A percentile compares a stretch with the other conserved stretches of the same genome.
These are phyloP conservation scores for Rachycentron canadum DNA, from an alignment of 2,797 vertebrate genomes.

Conservation along the genomic window DNA sequence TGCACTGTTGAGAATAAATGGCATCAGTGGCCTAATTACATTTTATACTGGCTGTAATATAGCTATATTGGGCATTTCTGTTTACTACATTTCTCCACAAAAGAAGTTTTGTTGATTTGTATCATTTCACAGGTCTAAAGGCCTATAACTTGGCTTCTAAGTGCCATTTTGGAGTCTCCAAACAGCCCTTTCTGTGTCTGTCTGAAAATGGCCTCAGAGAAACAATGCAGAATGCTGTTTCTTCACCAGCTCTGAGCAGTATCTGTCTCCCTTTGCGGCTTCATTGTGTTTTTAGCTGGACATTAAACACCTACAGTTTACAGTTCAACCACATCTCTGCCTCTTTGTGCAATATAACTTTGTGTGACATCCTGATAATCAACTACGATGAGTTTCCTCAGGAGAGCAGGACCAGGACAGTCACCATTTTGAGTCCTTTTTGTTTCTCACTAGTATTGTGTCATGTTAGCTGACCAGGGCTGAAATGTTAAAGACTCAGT, in stretches of 20 bases:
- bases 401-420: not conserved
- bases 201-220: not conserved
- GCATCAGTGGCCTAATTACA: not conserved
- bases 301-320: not conserved
- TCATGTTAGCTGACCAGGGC: not conserved
- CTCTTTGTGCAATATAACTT: not conserved
- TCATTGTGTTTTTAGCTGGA: not conserved
- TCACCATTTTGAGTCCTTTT: not conserved
- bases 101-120: constrained; percentile 5
- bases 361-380: too few species aligned
- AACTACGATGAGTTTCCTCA: not conserved
- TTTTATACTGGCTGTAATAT: not conserved
- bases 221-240: not conserved
- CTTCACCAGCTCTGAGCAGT: not conserved
- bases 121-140: not conserved
- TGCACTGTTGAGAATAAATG: not conserved
- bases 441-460: not conserved
- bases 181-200: not conserved
- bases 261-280: not conserved
- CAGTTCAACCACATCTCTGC: too few species aligned
- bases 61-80: not conserved
- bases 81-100: not conserved
- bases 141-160: not conserved
- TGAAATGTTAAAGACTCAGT: too few species aligned
- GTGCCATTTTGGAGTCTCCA: not conserved